Evolutionary conservation across 2,888 invertebrate species (phyloP).

Genomic region (Norana najaformis): DNA sequence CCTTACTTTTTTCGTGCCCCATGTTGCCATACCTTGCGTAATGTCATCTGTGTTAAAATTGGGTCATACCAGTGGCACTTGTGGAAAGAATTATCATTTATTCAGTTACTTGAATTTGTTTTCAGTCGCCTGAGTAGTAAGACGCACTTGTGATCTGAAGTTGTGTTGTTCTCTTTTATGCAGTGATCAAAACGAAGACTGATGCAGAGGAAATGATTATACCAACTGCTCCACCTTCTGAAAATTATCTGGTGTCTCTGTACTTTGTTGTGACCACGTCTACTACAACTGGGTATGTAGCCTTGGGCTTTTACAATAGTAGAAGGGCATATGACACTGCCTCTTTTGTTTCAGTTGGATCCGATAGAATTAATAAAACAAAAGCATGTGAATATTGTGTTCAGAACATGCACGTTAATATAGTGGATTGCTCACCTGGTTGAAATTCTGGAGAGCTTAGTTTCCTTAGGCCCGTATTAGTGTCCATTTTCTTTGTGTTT

Average conservation of each 20-base stretch:
- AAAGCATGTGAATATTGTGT: not conserved
- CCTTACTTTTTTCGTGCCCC: too few relatives aligned
- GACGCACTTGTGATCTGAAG: too few relatives aligned
- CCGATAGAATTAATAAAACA: too few relatives aligned
- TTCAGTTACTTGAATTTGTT: not conserved
- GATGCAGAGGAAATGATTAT: not conserved
- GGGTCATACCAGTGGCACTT: not conserved
- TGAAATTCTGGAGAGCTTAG: too few relatives aligned
- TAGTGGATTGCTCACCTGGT: too few relatives aligned
- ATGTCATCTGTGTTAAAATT: too few relatives aligned
- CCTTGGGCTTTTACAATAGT: not conserved
- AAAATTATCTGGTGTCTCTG: conserved; percentile 32
- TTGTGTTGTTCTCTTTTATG: not conserved
- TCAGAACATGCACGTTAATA: not conserved
- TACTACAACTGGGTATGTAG: conserved; percentile 38
- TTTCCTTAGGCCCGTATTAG: not conserved
- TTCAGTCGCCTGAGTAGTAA: too few relatives aligned
- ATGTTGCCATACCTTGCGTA: too few relatives aligned
- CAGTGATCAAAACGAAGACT: not conserved
- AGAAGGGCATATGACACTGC: not conserved
- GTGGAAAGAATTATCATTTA: not conserved
- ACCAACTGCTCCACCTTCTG: not conserved
- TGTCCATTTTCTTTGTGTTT: not conserved
- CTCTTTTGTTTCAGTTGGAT: too few relatives aligned
- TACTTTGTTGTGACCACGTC: conserved; percentile 35